Conservation (phyloP, 2,113 vertebrate species). For the Dendropsophus ebraccatus region DNA sequence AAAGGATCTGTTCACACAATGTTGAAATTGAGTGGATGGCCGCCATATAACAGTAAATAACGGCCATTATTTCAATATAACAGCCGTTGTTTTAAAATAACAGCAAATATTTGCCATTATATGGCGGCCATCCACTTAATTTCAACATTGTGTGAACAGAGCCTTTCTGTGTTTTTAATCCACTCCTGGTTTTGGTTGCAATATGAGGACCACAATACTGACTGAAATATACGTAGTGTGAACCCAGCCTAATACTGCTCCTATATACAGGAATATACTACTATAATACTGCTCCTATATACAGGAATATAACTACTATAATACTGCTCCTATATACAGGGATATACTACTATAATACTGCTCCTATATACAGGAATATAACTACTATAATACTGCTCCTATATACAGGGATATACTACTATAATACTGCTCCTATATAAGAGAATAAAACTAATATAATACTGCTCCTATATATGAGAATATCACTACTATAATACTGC, state of each 20-base stretch:
- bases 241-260: background rate
- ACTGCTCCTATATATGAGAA: constrained; percentile 3
- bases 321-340: background rate
- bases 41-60: too few relatives aligned
- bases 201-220: background rate
- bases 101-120: too few relatives aligned
- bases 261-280: constrained; percentile 1
- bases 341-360: constrained; percentile 18
- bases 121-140: too few relatives aligned
- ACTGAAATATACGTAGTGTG: background rate
- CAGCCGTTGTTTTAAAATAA: too few relatives aligned
- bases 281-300: constrained; percentile 11
- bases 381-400: constrained; percentile 2
- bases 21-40: too few relatives aligned
- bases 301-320: background rate
- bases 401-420: constrained; percentile 1
- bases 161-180: too few relatives aligned
- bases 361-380: background rate
- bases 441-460: constrained; percentile 5
- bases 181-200: too few relatives aligned
- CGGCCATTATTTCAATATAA: too few relatives aligned
- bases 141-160: too few relatives aligned
- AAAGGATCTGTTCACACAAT: too few relatives aligned
- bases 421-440: constrained; percentile 3
- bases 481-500: constrained; percentile 13